Conservation (phyloP, 1,140 invertebrate genomes). For the Drosophila sp. region DNA sequence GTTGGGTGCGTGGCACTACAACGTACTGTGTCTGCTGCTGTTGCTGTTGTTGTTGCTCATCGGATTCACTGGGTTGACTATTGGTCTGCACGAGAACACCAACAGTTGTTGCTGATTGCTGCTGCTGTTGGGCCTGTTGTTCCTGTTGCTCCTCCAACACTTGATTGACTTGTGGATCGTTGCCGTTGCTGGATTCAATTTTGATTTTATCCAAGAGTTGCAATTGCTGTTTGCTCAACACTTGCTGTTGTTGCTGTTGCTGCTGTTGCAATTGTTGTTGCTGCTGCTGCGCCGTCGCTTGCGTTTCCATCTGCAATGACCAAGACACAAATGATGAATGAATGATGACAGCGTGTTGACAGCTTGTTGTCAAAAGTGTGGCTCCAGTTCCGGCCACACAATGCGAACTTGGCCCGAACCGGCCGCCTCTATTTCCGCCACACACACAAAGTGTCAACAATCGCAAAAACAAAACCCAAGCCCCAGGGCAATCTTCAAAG, state of each 20-base stretch:
- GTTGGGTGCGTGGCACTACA: constrained; percentile 55
- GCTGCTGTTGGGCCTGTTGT: constrained; percentile 52
- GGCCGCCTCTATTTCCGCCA: constrained; percentile 72
- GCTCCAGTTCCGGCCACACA: constrained; percentile 75
- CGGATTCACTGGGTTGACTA: constrained; percentile 59
- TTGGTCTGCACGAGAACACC: constrained; percentile 58
- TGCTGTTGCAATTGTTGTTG: constrained; percentile 58
- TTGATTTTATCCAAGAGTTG: constrained; percentile 78
- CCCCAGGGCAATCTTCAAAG: constrained; percentile 52
- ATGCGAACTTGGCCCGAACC: constrained; percentile 59
- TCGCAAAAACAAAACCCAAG: constrained; percentile 41
- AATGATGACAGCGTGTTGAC: constrained; percentile 32
- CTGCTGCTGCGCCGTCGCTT: constrained; percentile 64
- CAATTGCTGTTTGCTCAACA: constrained; percentile 67
- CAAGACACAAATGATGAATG: constrained; percentile 72
- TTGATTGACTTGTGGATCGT: constrained; percentile 46
- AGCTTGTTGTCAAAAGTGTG: constrained; percentile 71
- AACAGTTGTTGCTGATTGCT: constrained; percentile 49
- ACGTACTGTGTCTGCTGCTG: constrained; percentile 54
- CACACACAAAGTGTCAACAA: constrained; percentile 61
- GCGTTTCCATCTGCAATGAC: constrained; percentile 83
- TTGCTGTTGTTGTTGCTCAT: constrained; percentile 53
- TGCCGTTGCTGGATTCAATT: constrained; percentile 67
- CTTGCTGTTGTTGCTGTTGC: constrained; percentile 60
- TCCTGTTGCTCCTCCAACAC: constrained; percentile 66